Conservation (phyloP, 2,888 invertebrate genomes). For the Lamellibrachia columna region DNA sequence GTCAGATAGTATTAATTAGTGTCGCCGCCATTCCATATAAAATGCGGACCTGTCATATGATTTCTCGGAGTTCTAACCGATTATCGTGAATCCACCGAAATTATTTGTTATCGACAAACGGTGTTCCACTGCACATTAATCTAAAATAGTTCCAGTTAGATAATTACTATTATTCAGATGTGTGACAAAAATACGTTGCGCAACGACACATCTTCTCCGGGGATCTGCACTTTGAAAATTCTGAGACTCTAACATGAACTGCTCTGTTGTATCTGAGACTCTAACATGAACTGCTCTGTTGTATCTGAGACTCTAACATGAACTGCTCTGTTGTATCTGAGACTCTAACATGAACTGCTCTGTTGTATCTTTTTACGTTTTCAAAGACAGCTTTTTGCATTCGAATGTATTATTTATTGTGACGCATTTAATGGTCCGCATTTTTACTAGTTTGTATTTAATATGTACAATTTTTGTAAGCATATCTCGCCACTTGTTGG, state of each 20-base stretch:
- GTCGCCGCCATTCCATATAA: background rate
- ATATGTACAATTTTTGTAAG: background rate
- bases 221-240: background rate
- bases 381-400: background rate
- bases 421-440: slow-evolving; percentile 1
- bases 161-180: background rate
- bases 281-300: slow-evolving; percentile 16
- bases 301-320: background rate
- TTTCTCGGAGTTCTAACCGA: background rate
- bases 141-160: background rate
- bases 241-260: slow-evolving; percentile 8
- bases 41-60: background rate
- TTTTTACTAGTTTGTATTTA: slow-evolving; percentile 9
- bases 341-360: slow-evolving; percentile 8
- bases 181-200: background rate
- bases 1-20: background rate
- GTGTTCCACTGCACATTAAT: background rate
- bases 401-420: slow-evolving; percentile 4
- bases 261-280: background rate
- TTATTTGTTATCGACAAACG: background rate
- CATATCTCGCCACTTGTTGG: background rate
- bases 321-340: too few relatives aligned
- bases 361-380: background rate
- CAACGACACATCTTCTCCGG: background rate
- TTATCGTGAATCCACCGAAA: background rate